Conservation (phyloP, 2,113 vertebrate genomes). For the Gnathonemus longibarbis region DNA sequence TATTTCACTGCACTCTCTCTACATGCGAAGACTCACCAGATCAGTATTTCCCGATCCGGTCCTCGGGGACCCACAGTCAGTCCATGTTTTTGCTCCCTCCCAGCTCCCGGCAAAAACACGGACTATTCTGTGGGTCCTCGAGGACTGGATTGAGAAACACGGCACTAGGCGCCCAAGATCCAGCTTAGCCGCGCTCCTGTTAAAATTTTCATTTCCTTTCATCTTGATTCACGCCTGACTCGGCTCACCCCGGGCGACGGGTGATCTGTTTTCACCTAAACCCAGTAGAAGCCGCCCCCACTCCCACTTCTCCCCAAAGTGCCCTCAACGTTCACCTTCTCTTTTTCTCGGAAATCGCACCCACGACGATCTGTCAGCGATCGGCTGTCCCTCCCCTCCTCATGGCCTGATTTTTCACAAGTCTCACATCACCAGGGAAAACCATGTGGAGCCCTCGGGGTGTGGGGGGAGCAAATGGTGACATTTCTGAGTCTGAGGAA, state of each 20-base stretch:
- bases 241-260: neutral
- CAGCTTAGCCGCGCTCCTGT: neutral
- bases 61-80: neutral
- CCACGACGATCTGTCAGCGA: neutral
- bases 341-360: neutral
- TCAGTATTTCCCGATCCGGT: neutral
- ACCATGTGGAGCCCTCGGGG: neutral
- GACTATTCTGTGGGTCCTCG: neutral
- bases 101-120: neutral
- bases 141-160: neutral
- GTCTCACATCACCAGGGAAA: neutral
- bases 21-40: neutral
- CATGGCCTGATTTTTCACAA: neutral
- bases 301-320: neutral
- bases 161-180: neutral
- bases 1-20: neutral
- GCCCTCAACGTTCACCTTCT: neutral
- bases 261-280: neutral
- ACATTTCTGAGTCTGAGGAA: neutral
- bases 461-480: neutral
- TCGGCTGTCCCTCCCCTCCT: neutral
- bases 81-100: neutral
- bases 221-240: neutral
- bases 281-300: neutral
- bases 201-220: neutral